Percentiles rank a stretch among this genome's conserved stretches.
Evolutionary conservation across 2,888 invertebrate species (phyloP).

Genomic region (Choristoneura rosaceana): DNA sequence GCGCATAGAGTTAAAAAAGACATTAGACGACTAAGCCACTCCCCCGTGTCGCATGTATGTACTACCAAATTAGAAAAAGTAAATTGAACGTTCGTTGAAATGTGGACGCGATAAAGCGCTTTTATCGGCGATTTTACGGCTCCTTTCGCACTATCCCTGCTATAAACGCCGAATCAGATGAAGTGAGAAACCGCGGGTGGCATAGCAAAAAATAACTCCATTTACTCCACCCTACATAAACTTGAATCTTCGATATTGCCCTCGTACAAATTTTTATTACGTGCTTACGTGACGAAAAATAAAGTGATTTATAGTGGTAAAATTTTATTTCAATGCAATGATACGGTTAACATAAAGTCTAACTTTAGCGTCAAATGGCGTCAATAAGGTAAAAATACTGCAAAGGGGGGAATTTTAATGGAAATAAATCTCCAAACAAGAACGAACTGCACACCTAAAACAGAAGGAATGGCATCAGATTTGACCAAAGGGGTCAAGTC

Average conservation of each 20-base stretch:
- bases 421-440: conserved; percentile 12
- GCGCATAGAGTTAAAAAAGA: conserved; percentile 15
- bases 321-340: conserved; percentile 19
- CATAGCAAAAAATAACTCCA: conserved; percentile 68
- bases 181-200: conserved; percentile 70
- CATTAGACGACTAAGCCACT: conserved; percentile 15
- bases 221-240: conserved; percentile 64
- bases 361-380: not conserved
- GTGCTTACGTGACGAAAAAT: conserved; percentile 40
- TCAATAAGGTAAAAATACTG: not conserved
- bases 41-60: conserved; percentile 27
- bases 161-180: conserved; percentile 78
- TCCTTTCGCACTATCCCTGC: conserved; percentile 73
- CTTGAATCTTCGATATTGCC: conserved; percentile 53
- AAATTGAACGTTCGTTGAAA: conserved; percentile 67
- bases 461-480: conserved; percentile 54
- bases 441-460: conserved; percentile 15
- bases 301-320: conserved; percentile 36
- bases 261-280: conserved; percentile 45
- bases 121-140: conserved; percentile 79
- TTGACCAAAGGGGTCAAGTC: conserved; percentile 58
- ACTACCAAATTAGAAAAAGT: conserved; percentile 61
- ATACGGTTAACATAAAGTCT: not conserved
- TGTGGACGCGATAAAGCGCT: conserved; percentile 68
- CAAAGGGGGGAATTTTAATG: not conserved